Evolutionary conservation across 2,888 invertebrate species (phyloP).

Genomic region (Agriopis marginaria): DNA sequence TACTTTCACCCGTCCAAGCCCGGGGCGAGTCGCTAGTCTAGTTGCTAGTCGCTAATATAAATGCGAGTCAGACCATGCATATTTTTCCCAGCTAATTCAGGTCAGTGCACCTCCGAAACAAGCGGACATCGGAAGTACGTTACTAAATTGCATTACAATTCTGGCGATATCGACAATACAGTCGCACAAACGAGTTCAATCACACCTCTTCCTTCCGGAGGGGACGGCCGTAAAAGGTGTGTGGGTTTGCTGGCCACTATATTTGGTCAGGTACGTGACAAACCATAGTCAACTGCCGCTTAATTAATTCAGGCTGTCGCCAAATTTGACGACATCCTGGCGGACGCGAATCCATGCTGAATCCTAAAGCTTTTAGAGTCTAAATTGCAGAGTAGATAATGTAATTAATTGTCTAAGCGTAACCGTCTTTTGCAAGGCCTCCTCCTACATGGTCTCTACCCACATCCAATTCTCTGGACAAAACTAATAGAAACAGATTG

Average conservation of each 20-base stretch:
- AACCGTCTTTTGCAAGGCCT: constrained; percentile 79
- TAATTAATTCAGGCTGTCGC: constrained; percentile 81
- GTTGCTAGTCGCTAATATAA: background rate
- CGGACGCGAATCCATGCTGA: constrained; percentile 65
- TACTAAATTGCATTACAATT: constrained; percentile 75
- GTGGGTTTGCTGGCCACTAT: constrained; percentile 69
- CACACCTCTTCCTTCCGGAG: constrained; percentile 80
- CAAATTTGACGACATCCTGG: constrained; percentile 71
- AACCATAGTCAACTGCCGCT: constrained; percentile 57
- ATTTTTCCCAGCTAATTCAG: constrained; percentile 36
- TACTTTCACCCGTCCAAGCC: too few relatives aligned
- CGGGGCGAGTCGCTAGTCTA: too few relatives aligned
- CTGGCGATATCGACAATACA: constrained; percentile 56
- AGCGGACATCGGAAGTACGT: constrained; percentile 71
- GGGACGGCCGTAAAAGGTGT: constrained; percentile 71
- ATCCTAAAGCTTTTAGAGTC: constrained; percentile 64
- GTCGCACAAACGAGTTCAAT: constrained; percentile 69
- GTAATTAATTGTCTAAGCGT: constrained; percentile 66
- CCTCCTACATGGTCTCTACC: constrained; percentile 81
- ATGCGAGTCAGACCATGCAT: constrained; percentile 4
- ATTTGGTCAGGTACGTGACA: constrained; percentile 83
- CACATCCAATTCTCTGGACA: constrained; percentile 79
- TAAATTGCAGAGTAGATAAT: constrained; percentile 56
- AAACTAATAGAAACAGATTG: constrained; percentile 67
- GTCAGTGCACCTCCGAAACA: constrained; percentile 59